Evolutionary conservation across 2,797 vertebrate species (phyloP).

Genomic region (Gobio occitaniae): DNA sequence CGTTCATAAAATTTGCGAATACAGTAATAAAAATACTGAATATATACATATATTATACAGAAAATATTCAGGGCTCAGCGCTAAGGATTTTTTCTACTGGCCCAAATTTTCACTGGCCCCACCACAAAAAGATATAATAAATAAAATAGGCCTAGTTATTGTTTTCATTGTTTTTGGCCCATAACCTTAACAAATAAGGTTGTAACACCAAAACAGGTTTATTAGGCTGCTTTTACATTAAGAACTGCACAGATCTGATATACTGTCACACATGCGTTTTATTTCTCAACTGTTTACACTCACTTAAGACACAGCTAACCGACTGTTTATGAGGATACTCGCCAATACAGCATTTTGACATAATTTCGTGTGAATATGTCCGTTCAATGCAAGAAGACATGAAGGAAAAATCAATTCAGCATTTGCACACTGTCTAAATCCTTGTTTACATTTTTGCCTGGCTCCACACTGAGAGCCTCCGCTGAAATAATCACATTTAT

Average conservation of each 20-base stretch:
- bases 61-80: background rate
- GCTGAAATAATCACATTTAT: background rate
- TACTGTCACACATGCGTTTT: background rate
- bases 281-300: background rate
- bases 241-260: background rate
- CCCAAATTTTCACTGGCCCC: background rate
- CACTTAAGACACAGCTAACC: background rate
- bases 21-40: background rate
- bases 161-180: too few species aligned
- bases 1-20: background rate
- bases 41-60: too few species aligned
- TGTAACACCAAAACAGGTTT: background rate
- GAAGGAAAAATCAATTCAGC: too few species aligned
- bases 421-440: too few species aligned
- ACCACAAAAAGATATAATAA: too few species aligned
- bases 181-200: too few species aligned
- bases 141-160: too few species aligned
- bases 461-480: too few species aligned
- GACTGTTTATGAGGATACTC: background rate
- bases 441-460: too few species aligned
- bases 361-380: too few species aligned
- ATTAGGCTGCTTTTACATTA: background rate
- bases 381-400: too few species aligned
- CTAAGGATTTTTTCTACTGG: background rate
- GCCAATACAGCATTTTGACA: background rate